Conservation (phyloP, 2,888 invertebrate species). For the Diarsia dahlii region DNA sequence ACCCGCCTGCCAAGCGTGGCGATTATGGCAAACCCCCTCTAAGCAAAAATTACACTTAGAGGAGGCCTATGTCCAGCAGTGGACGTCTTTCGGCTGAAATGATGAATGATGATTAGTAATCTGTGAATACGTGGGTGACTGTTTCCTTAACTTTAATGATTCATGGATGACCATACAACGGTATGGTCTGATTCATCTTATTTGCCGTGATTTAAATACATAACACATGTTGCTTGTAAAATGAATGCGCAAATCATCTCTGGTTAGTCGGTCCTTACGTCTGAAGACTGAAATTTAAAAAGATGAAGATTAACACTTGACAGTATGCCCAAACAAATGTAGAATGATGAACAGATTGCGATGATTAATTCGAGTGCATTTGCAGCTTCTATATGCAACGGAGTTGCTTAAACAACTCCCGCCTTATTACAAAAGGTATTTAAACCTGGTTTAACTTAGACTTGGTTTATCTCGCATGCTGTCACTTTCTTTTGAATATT, state of each 20-base stretch:
- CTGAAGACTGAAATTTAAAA: constrained; percentile 9
- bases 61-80: too few species aligned
- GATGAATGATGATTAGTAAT: too few species aligned
- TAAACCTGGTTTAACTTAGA: too few species aligned
- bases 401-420: too few species aligned
- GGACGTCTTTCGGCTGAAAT: too few species aligned
- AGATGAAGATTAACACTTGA: not conserved
- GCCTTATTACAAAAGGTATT: too few species aligned
- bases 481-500: too few species aligned
- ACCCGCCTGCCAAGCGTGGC: too few species aligned
- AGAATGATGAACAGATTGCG: not conserved
- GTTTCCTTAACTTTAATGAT: constrained; percentile 56
- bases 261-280: constrained; percentile 8
- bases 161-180: constrained; percentile 55
- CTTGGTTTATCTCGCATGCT: too few species aligned
- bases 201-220: constrained; percentile 36
- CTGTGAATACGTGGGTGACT: constrained; percentile 36
- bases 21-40: too few species aligned
- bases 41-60: too few species aligned
- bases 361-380: constrained; percentile 13
- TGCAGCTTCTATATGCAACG: too few species aligned
- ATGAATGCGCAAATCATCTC: constrained; percentile 16
- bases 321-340: constrained; percentile 2
- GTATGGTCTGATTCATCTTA: constrained; percentile 59
- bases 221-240: constrained; percentile 12